Evolutionary conservation across 2,888 invertebrate genomes (phyloP).

Genomic region (Eremobia ochroleuca): DNA sequence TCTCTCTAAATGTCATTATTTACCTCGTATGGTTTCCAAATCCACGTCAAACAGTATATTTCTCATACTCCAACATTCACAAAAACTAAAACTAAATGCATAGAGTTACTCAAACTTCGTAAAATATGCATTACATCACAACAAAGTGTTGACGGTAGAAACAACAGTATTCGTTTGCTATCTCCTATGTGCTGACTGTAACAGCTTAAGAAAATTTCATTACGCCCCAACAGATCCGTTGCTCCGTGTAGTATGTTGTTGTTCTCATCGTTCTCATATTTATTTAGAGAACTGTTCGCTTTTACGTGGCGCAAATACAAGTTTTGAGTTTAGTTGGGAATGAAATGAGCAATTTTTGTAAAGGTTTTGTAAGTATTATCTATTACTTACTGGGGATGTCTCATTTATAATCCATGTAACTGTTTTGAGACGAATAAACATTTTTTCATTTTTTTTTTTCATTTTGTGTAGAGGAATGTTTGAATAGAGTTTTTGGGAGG

Average conservation of each 20-base stretch:
- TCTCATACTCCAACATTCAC: neutral
- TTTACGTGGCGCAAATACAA: constrained; percentile 4
- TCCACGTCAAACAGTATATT: neutral
- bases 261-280: constrained; percentile 33
- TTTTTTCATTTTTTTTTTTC: too few species aligned
- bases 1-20: neutral
- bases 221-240: constrained; percentile 24
- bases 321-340: neutral
- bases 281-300: constrained; percentile 30
- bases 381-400: too few species aligned
- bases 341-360: constrained; percentile 9
- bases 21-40: neutral
- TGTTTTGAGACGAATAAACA: too few species aligned
- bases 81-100: constrained; percentile 40
- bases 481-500: neutral
- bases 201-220: constrained; percentile 63
- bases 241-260: constrained; percentile 27
- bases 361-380: too few species aligned
- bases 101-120: constrained; percentile 32
- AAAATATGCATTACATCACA: constrained; percentile 55
- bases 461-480: neutral
- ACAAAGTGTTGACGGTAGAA: constrained; percentile 49
- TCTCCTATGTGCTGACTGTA: constrained; percentile 32
- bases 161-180: constrained; percentile 30
- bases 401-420: too few species aligned